Conservation (phyloP, 1,140 invertebrate genomes). For the Polyergus mexicanus region DNA sequence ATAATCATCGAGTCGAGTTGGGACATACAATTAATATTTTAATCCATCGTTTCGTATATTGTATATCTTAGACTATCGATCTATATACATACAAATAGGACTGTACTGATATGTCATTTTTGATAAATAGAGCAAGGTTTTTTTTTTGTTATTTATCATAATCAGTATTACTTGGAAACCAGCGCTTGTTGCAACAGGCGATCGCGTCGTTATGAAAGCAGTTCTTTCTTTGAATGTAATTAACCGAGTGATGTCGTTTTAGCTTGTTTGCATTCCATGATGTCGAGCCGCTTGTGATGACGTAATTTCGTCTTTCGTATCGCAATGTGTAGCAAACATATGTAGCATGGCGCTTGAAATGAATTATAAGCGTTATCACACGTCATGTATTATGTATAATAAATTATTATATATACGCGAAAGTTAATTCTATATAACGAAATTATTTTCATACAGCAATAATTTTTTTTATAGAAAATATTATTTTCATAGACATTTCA, state of each 20-base stretch:
- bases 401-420: neutral
- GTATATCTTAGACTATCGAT: neutral
- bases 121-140: neutral
- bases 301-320: constrained; percentile 39
- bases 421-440: neutral
- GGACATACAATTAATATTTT: constrained; percentile 4
- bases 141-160: neutral
- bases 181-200: neutral
- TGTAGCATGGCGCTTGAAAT: constrained; percentile 8
- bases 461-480: neutral
- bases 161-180: neutral
- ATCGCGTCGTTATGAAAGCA: neutral
- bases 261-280: constrained; percentile 57
- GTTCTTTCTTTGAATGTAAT: constrained; percentile 34
- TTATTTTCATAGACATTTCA: neutral
- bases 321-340: neutral
- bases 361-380: neutral
- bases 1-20: neutral
- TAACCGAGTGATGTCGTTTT: constrained; percentile 43
- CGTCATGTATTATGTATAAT: too few relatives aligned
- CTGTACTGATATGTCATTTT: neutral
- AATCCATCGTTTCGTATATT: neutral
- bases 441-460: neutral
- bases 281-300: constrained; percentile 16
- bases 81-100: neutral